A percentile compares a stretch with the other conserved stretches of the same genome.
Conservation (phyloP, 2,113 vertebrate species). For the Morone saxatilis region DNA sequence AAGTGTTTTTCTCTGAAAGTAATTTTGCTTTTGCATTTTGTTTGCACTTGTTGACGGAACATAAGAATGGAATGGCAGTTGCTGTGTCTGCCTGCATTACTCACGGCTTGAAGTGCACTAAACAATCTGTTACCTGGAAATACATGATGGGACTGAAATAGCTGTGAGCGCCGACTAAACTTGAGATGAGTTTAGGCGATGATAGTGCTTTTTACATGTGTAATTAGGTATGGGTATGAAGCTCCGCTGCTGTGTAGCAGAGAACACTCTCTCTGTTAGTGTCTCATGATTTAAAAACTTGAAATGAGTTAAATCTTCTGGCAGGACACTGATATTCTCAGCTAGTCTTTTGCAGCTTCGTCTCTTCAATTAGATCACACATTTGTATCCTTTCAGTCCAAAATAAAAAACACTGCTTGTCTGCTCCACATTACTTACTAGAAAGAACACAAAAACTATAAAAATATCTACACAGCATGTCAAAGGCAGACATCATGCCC, state of each 20-base stretch:
- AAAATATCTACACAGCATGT: conserved; percentile 43
- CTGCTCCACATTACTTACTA: conserved; percentile 4
- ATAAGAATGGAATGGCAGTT: neutral
- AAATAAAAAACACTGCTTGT: neutral
- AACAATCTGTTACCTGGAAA: conserved; percentile 54
- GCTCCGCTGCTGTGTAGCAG: neutral
- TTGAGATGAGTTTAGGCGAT: conserved; percentile 12
- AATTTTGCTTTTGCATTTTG: conserved; percentile 1
- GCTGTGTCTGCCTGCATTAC: conserved; percentile 5
- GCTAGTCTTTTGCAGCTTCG: conserved; percentile 12
- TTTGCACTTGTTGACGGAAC: neutral
- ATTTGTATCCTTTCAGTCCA: neutral
- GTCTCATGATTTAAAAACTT: neutral
- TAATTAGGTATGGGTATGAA: conserved; percentile 20
- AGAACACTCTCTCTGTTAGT: neutral
- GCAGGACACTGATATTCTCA: conserved; percentile 3
- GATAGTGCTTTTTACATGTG: conserved; percentile 8
- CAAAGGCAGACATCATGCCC: conserved; percentile 29
- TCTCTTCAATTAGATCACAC: conserved; percentile 29
- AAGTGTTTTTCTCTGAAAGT: conserved; percentile 5
- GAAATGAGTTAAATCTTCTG: conserved; percentile 1
- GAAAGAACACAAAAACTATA: conserved; percentile 15
- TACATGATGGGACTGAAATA: conserved; percentile 33
- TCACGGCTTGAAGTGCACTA: conserved; percentile 29
- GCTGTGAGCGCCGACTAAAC: neutral